phyloP scores from a whole-genome alignment of 2,113 vertebrate genomes.

The Stegastes partitus region DNA sequence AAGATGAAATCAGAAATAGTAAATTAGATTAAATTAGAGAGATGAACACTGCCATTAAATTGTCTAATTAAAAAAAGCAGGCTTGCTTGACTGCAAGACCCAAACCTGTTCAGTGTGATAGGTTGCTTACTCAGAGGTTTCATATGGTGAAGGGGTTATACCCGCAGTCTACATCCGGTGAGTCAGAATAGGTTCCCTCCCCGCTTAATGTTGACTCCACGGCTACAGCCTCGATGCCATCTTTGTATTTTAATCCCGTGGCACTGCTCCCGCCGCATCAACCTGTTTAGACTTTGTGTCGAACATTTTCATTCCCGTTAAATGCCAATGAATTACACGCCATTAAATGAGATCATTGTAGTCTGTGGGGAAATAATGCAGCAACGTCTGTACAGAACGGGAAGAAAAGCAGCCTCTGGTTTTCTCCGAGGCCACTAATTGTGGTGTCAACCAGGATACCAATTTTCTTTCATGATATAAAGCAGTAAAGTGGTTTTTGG shows the following conservation, averaged over 20 bases:
- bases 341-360: slow-evolving; percentile 43
- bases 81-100: too few relatives aligned
- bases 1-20: too few relatives aligned
- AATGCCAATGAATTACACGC: slow-evolving; percentile 20
- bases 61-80: too few relatives aligned
- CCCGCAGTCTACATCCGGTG: too few relatives aligned
- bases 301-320: slow-evolving; percentile 30
- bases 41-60: too few relatives aligned
- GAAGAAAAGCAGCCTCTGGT: slow-evolving; percentile 44
- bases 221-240: neutral
- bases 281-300: slow-evolving; percentile 1
- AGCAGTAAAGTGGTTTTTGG: slow-evolving; percentile 50
- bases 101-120: too few relatives aligned
- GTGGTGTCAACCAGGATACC: slow-evolving; percentile 49
- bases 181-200: too few relatives aligned
- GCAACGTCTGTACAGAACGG: slow-evolving; percentile 8
- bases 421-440: slow-evolving; percentile 54
- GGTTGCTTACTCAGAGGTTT: too few relatives aligned
- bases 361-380: slow-evolving; percentile 24
- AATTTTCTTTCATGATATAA: slow-evolving; percentile 53
- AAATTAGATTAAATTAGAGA: too few relatives aligned
- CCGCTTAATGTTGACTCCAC: too few relatives aligned
- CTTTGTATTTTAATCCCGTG: slow-evolving; percentile 2
- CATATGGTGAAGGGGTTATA: too few relatives aligned
- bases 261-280: neutral